phyloP scores from a whole-genome alignment of 2,888 invertebrate species.

The Rotaria socialis region DNA sequence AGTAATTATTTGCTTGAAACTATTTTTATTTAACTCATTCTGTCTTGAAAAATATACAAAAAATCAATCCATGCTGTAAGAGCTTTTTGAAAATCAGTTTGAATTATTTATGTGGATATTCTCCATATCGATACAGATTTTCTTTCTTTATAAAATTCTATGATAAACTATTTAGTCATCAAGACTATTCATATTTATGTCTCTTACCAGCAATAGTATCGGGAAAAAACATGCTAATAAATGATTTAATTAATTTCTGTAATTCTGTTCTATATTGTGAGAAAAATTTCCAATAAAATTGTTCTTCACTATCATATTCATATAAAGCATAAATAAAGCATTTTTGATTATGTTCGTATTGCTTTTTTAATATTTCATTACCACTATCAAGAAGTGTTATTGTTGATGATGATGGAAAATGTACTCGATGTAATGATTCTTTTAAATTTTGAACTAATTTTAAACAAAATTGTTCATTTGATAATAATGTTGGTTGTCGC shows the following conservation, averaged over 20 bases:
- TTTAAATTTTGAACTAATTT: constrained; percentile 35
- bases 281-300: constrained; percentile 35
- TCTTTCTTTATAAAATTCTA: too few relatives aligned
- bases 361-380: constrained; percentile 5
- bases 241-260: constrained; percentile 33
- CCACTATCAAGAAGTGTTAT: not conserved
- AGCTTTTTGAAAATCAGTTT: too few relatives aligned
- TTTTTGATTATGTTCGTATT: constrained; percentile 14
- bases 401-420: constrained; percentile 12
- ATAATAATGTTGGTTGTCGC: constrained; percentile 16
- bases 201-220: not conserved
- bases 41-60: too few relatives aligned
- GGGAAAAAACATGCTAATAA: constrained; percentile 10
- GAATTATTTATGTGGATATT: too few relatives aligned
- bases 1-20: too few relatives aligned
- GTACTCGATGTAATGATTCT: constrained; percentile 12
- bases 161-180: too few relatives aligned
- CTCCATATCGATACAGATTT: too few relatives aligned
- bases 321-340: constrained; percentile 17
- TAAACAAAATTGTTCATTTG: constrained; percentile 28
- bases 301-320: constrained; percentile 34
- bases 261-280: constrained; percentile 22
- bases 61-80: too few relatives aligned
- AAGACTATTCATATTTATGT: too few relatives aligned
- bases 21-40: too few relatives aligned